Evolutionary conservation across 2,888 invertebrate species (phyloP).

Genomic region (Ellobium chinense): DNA sequence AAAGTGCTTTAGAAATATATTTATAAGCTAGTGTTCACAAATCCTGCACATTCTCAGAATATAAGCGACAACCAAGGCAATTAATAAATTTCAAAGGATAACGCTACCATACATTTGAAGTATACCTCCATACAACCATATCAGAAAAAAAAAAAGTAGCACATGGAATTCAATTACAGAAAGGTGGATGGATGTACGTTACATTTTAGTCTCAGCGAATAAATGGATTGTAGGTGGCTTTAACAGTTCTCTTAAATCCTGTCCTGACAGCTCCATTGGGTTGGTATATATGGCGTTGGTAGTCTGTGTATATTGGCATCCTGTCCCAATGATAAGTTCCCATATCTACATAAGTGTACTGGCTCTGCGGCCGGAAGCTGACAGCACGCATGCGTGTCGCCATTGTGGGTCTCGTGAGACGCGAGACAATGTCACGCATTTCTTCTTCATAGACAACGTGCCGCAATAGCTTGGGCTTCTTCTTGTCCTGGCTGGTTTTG

Average conservation of each 20-base stretch:
- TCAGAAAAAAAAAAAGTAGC: too few relatives aligned
- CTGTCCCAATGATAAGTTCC: conserved; percentile 38
- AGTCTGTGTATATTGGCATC: conserved; percentile 44
- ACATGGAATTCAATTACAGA: too few relatives aligned
- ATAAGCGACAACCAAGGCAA: too few relatives aligned
- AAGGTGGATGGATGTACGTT: too few relatives aligned
- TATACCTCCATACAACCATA: too few relatives aligned
- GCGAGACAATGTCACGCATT: conserved; percentile 43
- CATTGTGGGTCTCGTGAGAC: conserved; percentile 41
- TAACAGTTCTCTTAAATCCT: conserved; percentile 26
- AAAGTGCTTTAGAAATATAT: too few relatives aligned
- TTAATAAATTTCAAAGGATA: too few relatives aligned
- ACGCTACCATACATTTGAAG: too few relatives aligned
- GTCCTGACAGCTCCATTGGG: conserved; percentile 19
- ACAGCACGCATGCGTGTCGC: conserved; percentile 35
- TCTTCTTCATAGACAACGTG: conserved; percentile 38
- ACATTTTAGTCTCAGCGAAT: too few relatives aligned
- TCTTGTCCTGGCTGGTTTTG: conserved; percentile 4
- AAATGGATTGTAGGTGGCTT: conserved; percentile 14
- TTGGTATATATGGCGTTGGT: conserved; percentile 33
- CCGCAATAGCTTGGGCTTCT: conserved; percentile 34
- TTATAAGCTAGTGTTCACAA: too few relatives aligned
- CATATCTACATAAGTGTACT: conserved; percentile 43
- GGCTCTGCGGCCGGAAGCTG: conserved; percentile 10
- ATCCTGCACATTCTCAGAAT: too few relatives aligned